Evolutionary conservation across 1,140 invertebrate genomes (phyloP).

Genomic region (Lepidurus arcticus): DNA sequence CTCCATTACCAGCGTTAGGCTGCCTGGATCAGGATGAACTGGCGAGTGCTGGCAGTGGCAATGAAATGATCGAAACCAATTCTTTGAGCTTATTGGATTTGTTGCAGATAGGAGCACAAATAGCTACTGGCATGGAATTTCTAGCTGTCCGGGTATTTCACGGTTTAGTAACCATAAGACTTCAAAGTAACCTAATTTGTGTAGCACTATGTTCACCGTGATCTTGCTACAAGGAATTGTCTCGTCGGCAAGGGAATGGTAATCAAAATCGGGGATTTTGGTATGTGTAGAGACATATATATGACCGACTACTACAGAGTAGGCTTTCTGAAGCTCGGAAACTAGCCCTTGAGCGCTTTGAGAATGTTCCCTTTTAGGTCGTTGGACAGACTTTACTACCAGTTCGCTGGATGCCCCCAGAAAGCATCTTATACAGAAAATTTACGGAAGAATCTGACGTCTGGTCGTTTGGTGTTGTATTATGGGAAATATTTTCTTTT

Average conservation of each 20-base stretch:
- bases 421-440: constrained; percentile 88
- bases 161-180: constrained; percentile 67
- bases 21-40: not conserved
- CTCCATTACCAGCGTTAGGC: not conserved
- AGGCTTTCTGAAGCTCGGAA: not conserved
- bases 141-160: constrained; percentile 14
- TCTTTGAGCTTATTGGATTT: constrained; percentile 54
- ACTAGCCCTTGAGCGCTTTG: not conserved
- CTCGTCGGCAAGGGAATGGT: constrained; percentile 69
- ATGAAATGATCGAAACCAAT: not conserved
- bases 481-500: constrained; percentile 92
- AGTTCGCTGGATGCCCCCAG: constrained; percentile 89
- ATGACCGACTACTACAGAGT: constrained; percentile 90
- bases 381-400: constrained; percentile 60
- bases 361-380: constrained; percentile 23
- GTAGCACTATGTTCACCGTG: constrained; percentile 72
- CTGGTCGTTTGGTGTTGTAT: constrained; percentile 86
- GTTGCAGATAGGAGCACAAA: constrained; percentile 71
- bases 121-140: constrained; percentile 81
- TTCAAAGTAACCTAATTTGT: constrained; percentile 85
- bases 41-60: not conserved
- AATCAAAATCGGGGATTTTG: constrained; percentile 88
- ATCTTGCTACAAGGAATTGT: constrained; percentile 85
- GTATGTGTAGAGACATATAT: constrained; percentile 83
- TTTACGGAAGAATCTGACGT: constrained; percentile 88